A percentile compares a stretch with the other conserved stretches of the same genome.
phyloP scores from a whole-genome alignment of 2,797 vertebrate genomes.

The Caiman crocodilus region DNA sequence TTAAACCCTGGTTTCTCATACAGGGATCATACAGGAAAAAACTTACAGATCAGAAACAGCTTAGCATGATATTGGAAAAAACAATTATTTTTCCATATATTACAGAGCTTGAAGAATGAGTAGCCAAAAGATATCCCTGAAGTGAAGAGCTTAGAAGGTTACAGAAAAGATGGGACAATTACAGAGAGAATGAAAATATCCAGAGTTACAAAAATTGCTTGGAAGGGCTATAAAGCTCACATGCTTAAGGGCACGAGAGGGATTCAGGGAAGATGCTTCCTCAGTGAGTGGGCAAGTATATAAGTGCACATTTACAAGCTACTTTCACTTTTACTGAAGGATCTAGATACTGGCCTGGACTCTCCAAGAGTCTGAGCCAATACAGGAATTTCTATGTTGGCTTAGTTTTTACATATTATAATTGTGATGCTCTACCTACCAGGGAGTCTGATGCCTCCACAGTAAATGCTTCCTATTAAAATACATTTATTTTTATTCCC shows the following conservation, averaged over 20 bases:
- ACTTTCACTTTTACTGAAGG: neutral
- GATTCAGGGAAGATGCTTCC: neutral
- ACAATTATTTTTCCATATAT: neutral
- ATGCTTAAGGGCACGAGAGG: neutral
- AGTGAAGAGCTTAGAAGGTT: neutral
- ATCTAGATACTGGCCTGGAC: accelerated
- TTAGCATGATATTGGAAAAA: neutral
- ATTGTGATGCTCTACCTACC: neutral
- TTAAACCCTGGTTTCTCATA: neutral
- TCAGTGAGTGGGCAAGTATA: neutral
- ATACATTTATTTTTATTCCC: too few species aligned
- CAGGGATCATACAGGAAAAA: neutral
- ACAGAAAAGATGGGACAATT: neutral
- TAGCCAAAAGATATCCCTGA: neutral
- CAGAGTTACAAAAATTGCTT: neutral
- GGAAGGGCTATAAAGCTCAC: neutral
- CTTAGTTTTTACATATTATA: neutral
- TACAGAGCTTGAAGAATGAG: accelerated
- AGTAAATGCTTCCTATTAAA: neutral
- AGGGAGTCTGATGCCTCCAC: neutral
- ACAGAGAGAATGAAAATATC: neutral
- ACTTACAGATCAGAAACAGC: neutral
- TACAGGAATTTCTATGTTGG: accelerated
- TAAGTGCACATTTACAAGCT: neutral
- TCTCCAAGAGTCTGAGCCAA: neutral